phyloP scores from a whole-genome alignment of 2,797 vertebrate species.

The Acrossocheilus fasciatus region DNA sequence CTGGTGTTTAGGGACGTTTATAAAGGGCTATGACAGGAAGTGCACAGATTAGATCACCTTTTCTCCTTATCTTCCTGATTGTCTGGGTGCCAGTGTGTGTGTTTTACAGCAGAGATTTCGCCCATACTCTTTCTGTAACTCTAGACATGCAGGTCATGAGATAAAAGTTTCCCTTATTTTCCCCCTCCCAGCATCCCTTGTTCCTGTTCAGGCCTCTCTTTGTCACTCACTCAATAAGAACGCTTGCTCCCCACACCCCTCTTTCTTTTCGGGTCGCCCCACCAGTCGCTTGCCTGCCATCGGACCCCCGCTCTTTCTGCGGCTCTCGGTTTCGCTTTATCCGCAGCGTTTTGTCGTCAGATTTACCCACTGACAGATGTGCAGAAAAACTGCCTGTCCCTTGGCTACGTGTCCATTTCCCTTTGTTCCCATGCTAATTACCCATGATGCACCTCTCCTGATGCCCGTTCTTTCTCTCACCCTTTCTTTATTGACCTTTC shows the following conservation, averaged over 20 bases:
- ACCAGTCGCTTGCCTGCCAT: neutral
- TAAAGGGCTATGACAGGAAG: slow-evolving; percentile 8
- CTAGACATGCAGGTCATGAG: slow-evolving; percentile 42
- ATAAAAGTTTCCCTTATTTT: slow-evolving; percentile 7
- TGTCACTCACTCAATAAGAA: slow-evolving; percentile 21
- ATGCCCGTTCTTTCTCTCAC: slow-evolving; percentile 65
- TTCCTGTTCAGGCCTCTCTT: slow-evolving; percentile 26
- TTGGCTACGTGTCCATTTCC: slow-evolving; percentile 64
- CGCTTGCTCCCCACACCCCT: slow-evolving; percentile 58
- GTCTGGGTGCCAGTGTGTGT: slow-evolving; percentile 34
- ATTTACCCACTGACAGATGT: slow-evolving; percentile 67
- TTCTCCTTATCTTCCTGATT: slow-evolving; percentile 28
- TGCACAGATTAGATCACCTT: slow-evolving; percentile 33
- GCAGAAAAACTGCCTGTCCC: slow-evolving; percentile 50
- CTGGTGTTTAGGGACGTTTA: neutral
- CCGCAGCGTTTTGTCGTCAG: slow-evolving; percentile 37
- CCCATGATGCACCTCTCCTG: slow-evolving; percentile 68
- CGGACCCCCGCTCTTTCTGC: slow-evolving; percentile 1
- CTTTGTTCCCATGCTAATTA: slow-evolving; percentile 64
- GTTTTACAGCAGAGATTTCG: slow-evolving; percentile 19
- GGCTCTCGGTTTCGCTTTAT: slow-evolving; percentile 20
- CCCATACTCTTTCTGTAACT: slow-evolving; percentile 22
- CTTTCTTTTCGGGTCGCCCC: slow-evolving; percentile 56
- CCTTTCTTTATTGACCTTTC: slow-evolving; percentile 69
- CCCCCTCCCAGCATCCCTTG: slow-evolving; percentile 19